Evolutionary conservation across 1,140 invertebrate genomes (phyloP), one percentile per base, ranked within the genome.

Genomic region (Metopolophium dirhodum): DNA sequence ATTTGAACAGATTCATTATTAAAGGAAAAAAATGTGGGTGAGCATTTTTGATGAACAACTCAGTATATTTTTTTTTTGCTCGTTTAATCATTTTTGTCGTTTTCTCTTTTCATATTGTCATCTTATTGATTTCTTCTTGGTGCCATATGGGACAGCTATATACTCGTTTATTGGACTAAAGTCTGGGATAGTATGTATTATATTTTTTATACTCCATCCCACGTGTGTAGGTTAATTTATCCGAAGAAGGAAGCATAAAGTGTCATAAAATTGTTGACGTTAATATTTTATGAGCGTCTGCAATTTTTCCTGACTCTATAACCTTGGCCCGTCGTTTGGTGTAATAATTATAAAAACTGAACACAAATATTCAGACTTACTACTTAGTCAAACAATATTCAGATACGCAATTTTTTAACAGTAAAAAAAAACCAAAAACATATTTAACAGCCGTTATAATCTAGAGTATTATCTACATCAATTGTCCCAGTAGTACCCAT

Each of bases 41-140:
- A 3, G 22, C 30, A 6, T 77, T 4, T 7, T n/a, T n/a, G 61
- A 18, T 77, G 30, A 77, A 77, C 4, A 0, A 83, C 18, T 18
- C 14, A 18, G 14, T 77, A n/a, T n/a, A 68, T 68, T 18, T 77
- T 77, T 77, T 49, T 45, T 30, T 20, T 26, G 11, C 45, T 30
- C 23, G 14, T 86, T 49, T 26, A 9, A 41, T 86, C 26, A 89
- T 54, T 51, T 51, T 7, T 54, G 20, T 35, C 7, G 22, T 88
- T 88, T 49, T 22, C 4, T 91, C 47, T 91, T 30, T 87, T 49
- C 57, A 18, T 61, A 35, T 83, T 82, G 22, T 45, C 45, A 20
- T 68, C 30, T 45, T 91, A 91, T 91, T 91, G 68, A 91, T 91
- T 91, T 82, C 49, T 91, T n/a, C 22, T 35, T 26, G 49, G 90